These are phyloP conservation scores for Chitala chitala DNA, from an alignment of 2,113 vertebrate species.

Conservation along the genomic window DNA sequence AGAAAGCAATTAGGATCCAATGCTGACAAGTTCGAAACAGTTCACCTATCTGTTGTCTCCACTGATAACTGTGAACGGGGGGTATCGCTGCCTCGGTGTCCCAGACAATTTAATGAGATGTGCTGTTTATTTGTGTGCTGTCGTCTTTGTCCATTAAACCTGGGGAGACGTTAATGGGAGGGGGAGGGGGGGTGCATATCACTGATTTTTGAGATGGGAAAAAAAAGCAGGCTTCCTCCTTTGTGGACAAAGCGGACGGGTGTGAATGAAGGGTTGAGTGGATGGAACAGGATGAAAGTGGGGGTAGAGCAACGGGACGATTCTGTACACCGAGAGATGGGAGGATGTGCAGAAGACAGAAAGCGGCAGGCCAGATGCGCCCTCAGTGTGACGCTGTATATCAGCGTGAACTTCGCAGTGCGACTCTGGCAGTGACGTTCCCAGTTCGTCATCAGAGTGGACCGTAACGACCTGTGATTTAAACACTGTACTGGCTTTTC, in stretches of 20 bases:
- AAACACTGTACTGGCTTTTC: slow-evolving; percentile 71
- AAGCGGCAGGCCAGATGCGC: slow-evolving; percentile 59
- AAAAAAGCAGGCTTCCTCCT: slow-evolving; percentile 17
- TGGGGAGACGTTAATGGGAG: slow-evolving; percentile 30
- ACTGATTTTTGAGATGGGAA: slow-evolving; percentile 36
- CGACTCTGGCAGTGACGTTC: slow-evolving; percentile 60
- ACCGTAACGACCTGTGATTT: slow-evolving; percentile 78
- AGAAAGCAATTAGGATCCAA: slow-evolving; percentile 72
- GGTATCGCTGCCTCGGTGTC: slow-evolving; percentile 60
- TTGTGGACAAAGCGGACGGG: slow-evolving; percentile 35
- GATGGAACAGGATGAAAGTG: slow-evolving; percentile 20
- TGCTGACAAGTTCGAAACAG: slow-evolving; percentile 78
- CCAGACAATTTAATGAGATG: slow-evolving; percentile 76
- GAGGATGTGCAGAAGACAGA: slow-evolving; percentile 64
- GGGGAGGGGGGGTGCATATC: slow-evolving; percentile 27
- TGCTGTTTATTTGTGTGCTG: slow-evolving; percentile 64
- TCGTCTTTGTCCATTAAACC: slow-evolving; percentile 62
- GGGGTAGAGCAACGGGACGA: too few species aligned
- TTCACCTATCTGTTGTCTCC: slow-evolving; percentile 72
- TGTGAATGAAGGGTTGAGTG: slow-evolving; percentile 45
- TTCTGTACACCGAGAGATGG: slow-evolving; percentile 59
- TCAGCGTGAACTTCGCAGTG: slow-evolving; percentile 58
- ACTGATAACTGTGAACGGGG: slow-evolving; percentile 67
- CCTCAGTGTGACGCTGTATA: slow-evolving; percentile 65
- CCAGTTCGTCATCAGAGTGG: slow-evolving; percentile 62